Evolutionary conservation across 1,140 invertebrate genomes (phyloP).

Genomic region (Idris sp.): DNA sequence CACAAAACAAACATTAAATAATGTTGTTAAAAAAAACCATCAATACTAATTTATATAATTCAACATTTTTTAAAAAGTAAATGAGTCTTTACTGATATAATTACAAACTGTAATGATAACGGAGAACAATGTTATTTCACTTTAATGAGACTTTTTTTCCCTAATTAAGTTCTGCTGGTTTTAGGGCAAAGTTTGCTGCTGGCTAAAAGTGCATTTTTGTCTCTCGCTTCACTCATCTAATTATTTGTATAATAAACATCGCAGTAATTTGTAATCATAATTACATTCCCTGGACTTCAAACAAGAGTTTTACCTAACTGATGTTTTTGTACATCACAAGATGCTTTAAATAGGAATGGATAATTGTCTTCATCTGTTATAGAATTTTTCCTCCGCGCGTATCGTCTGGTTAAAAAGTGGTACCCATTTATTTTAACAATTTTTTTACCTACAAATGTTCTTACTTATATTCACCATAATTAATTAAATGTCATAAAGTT

Average conservation of each 20-base stretch:
- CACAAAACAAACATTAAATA: too few relatives aligned
- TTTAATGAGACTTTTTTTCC: constrained; percentile 32
- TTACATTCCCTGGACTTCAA: constrained; percentile 1
- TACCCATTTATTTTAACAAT: constrained; percentile 35
- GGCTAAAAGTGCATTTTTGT: background rate
- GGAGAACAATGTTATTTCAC: constrained; percentile 20
- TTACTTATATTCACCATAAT: constrained; percentile 33
- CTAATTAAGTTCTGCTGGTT: constrained; percentile 22
- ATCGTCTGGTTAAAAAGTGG: constrained; percentile 18
- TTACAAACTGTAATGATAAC: constrained; percentile 14
- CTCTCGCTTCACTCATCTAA: constrained; percentile 3
- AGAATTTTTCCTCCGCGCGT: constrained; percentile 25
- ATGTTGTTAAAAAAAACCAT: too few relatives aligned
- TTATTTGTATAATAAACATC: constrained; percentile 29
- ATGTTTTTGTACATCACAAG: constrained; percentile 24
- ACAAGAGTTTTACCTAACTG: constrained; percentile 6
- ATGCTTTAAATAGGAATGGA: constrained; percentile 34
- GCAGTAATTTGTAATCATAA: constrained; percentile 24
- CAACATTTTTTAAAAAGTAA: too few relatives aligned
- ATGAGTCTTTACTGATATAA: too few relatives aligned
- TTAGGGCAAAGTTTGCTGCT: constrained; percentile 6
- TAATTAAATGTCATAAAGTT: constrained; percentile 48
- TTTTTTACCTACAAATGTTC: constrained; percentile 48
- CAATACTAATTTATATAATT: too few relatives aligned
- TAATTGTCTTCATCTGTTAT: constrained; percentile 46